Base-by-base conservation (phyloP, 2,113 vertebrate genomes). In the Mirounga angustirostris region DNA sequence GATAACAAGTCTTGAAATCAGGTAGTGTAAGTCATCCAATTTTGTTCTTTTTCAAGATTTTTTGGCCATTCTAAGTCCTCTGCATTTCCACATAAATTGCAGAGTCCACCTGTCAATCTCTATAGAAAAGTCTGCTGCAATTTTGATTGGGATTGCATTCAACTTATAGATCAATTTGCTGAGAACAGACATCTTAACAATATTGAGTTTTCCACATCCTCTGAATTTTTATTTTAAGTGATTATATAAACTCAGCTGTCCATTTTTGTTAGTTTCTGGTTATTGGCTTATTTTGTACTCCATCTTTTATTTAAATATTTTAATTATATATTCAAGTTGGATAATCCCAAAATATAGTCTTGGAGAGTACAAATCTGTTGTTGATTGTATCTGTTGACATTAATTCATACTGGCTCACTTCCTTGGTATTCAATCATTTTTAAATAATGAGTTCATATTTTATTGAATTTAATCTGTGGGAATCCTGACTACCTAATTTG, bases 201-300 rank as follows among this genome's bases (percentile, higher is more conserved):
- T 54, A 93, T 3, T 43, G 30, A 81, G 19, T 90, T 4, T 86
- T 65, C n/a, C 8, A 91, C 16, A 91, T 58, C 11, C 43, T 58
- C 40, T 89, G 8, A 79, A 52, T 30, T 94, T 97, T 95, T 67
- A 59, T 18, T 89, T 94, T 89, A 52, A 79, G 46, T 73, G 40
- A 85, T 59, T 65, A 89, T 11, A 94, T 56, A 96, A 90, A 87
- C 2, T 79, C 69, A 96, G 2, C 2, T 58, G 19, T n/a, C 3
- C 16, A 69, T 56, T 82, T 86, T 74, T 63, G 28, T 95, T 83
- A 82, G 56, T 82, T 5, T 79, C 43, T 56, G 69, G 7, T 54
- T 91, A 90, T 78, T 74, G 56, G 46, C 5, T 88, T 52, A 74
- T 56, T 92, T 74, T 88, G 2, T 56, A 81, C n/a, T 96, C 65